Evolutionary conservation across 1,140 invertebrate species (phyloP).

Genomic region (Globodera rostochiensis): DNA sequence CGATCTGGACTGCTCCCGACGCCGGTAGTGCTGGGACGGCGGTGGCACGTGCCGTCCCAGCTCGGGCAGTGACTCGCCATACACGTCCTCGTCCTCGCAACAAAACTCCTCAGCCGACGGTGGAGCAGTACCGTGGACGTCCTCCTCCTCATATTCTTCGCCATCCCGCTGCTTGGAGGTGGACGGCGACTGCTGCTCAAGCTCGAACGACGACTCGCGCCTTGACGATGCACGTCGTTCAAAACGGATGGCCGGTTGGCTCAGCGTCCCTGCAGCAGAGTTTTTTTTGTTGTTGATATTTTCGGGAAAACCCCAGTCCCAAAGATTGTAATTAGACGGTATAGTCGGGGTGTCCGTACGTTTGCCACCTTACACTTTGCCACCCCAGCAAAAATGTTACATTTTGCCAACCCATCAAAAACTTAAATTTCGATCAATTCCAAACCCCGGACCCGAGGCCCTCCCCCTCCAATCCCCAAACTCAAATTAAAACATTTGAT

Average conservation of each 20-base stretch:
- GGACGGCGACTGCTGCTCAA: slow-evolving; percentile 13
- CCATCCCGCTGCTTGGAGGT: slow-evolving; percentile 28
- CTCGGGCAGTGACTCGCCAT: slow-evolving; percentile 45
- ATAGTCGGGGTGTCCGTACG: no score
- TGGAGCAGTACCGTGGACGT: slow-evolving; percentile 15
- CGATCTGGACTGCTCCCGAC: slow-evolving; percentile 31
- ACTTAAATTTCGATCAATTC: no score
- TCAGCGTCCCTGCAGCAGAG: slow-evolving; percentile 47
- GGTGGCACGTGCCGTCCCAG: not conserved
- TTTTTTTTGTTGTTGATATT: no score
- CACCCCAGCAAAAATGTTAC: no score
- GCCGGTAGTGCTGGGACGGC: not conserved
- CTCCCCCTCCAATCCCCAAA: no score
- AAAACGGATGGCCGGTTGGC: slow-evolving; percentile 47
- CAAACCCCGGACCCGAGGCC: no score
- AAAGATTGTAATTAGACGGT: no score
- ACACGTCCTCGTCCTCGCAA: slow-evolving; percentile 50
- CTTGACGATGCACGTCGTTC: slow-evolving; percentile 17
- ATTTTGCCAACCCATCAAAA: no score
- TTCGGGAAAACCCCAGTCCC: no score
- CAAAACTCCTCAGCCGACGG: slow-evolving; percentile 27
- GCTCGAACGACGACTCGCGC: not conserved
- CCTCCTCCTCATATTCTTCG: not conserved
- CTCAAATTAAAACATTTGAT: no score
- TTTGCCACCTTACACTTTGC: no score